phyloP scores from a whole-genome alignment of 2,888 invertebrate genomes.

The Caenorhabditis sp. region DNA sequence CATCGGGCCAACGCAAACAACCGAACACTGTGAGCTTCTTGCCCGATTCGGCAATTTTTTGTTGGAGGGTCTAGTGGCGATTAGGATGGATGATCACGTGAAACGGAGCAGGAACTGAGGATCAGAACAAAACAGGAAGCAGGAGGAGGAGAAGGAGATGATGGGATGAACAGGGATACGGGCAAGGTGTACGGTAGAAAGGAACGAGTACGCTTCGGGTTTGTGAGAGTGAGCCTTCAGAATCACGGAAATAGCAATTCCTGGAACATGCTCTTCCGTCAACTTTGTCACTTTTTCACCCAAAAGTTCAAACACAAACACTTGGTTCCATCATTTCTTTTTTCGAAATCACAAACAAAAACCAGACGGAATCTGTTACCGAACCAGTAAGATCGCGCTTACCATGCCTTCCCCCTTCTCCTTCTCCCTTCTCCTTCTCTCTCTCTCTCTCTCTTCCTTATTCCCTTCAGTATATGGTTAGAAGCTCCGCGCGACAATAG shows the following conservation, averaged over 20 bases:
- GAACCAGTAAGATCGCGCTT: no score
- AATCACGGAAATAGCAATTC: slow-evolving; percentile 22
- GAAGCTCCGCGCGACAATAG: slow-evolving; percentile 1
- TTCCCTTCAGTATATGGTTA: slow-evolving; percentile 30
- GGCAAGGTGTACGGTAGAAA: no score
- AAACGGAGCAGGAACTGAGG: slow-evolving; percentile 10
- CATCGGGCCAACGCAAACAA: slow-evolving; percentile 56
- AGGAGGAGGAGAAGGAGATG: neutral
- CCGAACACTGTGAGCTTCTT: slow-evolving; percentile 4
- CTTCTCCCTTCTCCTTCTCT: neutral
- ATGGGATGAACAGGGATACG: no score
- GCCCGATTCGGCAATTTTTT: slow-evolving; percentile 42
- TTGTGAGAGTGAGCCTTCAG: no score
- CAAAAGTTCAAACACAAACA: slow-evolving; percentile 37
- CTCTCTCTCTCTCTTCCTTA: no score
- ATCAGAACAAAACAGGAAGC: neutral
- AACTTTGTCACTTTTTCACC: neutral
- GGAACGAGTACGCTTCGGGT: no score
- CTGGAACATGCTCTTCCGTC: slow-evolving; percentile 17
- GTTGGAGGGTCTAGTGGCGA: slow-evolving; percentile 22
- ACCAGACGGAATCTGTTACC: no score
- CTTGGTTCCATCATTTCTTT: neutral
- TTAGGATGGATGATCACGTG: slow-evolving; percentile 29
- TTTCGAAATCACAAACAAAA: slow-evolving; percentile 26
- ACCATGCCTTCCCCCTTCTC: no score